A percentile compares a stretch with the other conserved stretches of the same genome.
Evolutionary conservation across 2,797 vertebrate genomes (phyloP).

Genomic region (Streptopelia turtur): DNA sequence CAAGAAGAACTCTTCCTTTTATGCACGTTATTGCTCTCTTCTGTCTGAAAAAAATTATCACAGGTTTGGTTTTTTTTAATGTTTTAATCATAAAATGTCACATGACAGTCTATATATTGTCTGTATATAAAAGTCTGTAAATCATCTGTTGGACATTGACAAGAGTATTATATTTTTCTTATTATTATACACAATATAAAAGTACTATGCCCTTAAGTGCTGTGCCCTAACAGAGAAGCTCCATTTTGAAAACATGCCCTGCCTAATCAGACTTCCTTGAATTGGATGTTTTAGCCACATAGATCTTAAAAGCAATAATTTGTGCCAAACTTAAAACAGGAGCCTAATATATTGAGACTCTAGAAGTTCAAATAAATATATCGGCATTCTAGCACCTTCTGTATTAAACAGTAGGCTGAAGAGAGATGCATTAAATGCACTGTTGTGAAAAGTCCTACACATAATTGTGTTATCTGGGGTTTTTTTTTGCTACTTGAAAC

Average conservation of each 20-base stretch:
- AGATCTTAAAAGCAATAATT: not conserved
- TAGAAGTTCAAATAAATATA: not conserved
- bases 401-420: not conserved
- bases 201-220: not conserved
- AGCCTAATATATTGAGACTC: not conserved
- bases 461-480: accelerated
- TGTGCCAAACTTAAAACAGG: not conserved
- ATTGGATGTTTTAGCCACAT: not conserved
- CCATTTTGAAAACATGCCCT: not conserved
- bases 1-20: conserved; percentile 73
- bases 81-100: not conserved
- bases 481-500: not conserved
- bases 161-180: not conserved
- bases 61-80: conserved; percentile 63
- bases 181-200: not conserved
- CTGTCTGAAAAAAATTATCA: conserved; percentile 46
- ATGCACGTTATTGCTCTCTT: conserved; percentile 67
- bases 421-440: not conserved
- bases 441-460: not conserved
- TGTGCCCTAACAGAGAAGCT: not conserved
- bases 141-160: not conserved
- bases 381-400: not conserved
- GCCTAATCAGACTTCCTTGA: not conserved
- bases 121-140: not conserved
- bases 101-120: not conserved